Percentiles rank a stretch among this genome's conserved stretches.
Evolutionary conservation across 1,140 invertebrate genomes (phyloP).

Genomic region (Chironomus striatipennis): DNA sequence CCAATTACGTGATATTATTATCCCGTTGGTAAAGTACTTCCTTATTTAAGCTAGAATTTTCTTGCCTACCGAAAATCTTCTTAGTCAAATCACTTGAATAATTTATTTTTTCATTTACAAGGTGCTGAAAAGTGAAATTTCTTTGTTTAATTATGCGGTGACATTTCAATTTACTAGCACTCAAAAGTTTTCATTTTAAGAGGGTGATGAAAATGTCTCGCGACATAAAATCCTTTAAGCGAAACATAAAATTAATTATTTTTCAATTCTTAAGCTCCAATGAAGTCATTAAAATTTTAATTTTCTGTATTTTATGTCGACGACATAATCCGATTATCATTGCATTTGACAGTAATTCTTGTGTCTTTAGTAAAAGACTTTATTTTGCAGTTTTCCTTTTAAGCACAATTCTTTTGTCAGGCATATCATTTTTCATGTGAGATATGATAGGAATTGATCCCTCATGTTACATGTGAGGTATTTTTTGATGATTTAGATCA

Average conservation of each 20-base stretch:
- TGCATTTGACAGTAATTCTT: slow-evolving; percentile 8
- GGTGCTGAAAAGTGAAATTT: not conserved
- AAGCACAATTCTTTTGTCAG: too few relatives aligned
- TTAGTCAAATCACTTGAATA: not conserved
- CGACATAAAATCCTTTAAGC: not conserved
- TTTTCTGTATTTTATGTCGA: not conserved
- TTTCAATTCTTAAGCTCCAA: not conserved
- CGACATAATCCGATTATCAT: not conserved
- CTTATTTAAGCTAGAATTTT: not conserved
- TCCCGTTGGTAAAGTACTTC: not conserved
- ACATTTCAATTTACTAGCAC: not conserved
- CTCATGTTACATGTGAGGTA: too few relatives aligned
- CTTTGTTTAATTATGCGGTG: not conserved
- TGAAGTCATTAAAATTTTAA: slow-evolving; percentile 10
- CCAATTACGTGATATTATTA: slow-evolving; percentile 21
- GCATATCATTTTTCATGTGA: too few relatives aligned
- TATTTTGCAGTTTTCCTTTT: too few relatives aligned
- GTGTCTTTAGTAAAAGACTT: not conserved
- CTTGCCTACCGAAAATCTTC: not conserved
- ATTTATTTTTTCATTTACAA: not conserved
- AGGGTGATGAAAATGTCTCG: too few relatives aligned
- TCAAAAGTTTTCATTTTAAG: not conserved
- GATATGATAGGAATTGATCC: too few relatives aligned
- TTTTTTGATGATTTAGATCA: too few relatives aligned
- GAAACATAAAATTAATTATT: not conserved